Percentiles rank a stretch among this genome's conserved stretches.
Evolutionary conservation across 64 coral and sea anemone species (phyloP).

Genomic region (Montipora foliosa): DNA sequence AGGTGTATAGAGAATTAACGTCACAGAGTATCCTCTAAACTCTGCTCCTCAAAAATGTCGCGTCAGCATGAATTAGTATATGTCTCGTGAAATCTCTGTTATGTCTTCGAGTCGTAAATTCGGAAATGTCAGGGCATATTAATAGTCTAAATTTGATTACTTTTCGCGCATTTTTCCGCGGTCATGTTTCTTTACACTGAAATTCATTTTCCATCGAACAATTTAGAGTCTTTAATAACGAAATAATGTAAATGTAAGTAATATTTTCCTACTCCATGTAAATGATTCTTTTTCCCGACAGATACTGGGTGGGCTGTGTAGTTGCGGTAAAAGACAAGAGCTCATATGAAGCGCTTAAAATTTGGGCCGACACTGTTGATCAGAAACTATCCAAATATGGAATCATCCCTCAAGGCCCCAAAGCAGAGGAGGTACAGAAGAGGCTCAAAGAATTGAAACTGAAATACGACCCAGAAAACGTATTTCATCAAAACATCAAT

Average conservation of each 20-base stretch:
- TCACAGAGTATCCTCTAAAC: no score
- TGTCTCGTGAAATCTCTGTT: no score
- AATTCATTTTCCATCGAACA: no score
- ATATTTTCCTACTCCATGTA: background rate
- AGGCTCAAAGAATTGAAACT: slow-evolving; percentile 59
- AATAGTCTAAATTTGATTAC: no score
- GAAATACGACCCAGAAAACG: slow-evolving; percentile 62
- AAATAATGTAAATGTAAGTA: background rate
- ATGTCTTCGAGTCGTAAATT: no score
- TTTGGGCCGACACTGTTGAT: slow-evolving; percentile 32
- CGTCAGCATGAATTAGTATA: no score
- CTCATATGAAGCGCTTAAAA: slow-evolving; percentile 23
- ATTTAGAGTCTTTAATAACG: no score
- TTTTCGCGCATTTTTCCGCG: no score
- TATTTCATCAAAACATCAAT: slow-evolving; percentile 64
- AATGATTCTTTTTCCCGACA: background rate
- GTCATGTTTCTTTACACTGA: no score
- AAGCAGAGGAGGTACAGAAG: slow-evolving; percentile 34
- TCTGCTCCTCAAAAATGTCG: no score
- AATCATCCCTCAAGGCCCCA: slow-evolving; percentile 27
- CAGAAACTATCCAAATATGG: slow-evolving; percentile 51
- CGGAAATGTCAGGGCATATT: no score
- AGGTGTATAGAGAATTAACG: no score
- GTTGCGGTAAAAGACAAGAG: background rate
- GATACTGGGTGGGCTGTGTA: slow-evolving; percentile 61